These are phyloP conservation scores for Ormia ochracea DNA, from an alignment of 2,888 invertebrate species.

Conservation along the genomic window DNA sequence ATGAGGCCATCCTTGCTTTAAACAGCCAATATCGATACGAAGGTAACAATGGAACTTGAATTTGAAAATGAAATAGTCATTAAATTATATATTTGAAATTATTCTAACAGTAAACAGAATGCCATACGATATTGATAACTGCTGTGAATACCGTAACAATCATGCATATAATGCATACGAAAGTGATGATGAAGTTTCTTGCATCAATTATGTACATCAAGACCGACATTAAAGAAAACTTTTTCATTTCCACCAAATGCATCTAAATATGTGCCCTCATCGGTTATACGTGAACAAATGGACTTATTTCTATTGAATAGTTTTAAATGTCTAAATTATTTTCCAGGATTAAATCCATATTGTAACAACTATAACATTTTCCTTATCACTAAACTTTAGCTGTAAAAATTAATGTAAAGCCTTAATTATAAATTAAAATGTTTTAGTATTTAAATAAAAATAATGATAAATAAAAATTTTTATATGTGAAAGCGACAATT, in stretches of 20 bases:
- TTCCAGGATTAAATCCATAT: background rate
- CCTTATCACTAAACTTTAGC: constrained; percentile 15
- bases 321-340: constrained; percentile 47
- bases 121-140: constrained; percentile 72
- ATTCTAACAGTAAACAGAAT: constrained; percentile 66
- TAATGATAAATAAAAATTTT: no score
- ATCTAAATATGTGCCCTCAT: no score
- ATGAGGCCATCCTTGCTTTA: constrained; percentile 72
- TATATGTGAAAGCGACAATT: no score
- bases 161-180: constrained; percentile 67
- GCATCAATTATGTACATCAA: no score
- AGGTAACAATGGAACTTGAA: constrained; percentile 63
- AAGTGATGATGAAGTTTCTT: constrained; percentile 71
- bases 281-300: no score
- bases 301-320: no score
- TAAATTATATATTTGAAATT: background rate
- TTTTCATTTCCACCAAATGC: no score
- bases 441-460: background rate
- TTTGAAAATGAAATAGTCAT: background rate
- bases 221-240: no score
- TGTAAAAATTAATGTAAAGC: background rate
- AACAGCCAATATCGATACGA: constrained; percentile 71
- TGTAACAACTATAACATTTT: background rate
- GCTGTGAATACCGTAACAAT: constrained; percentile 75
- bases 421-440: background rate